Evolutionary conservation across 2,888 invertebrate genomes (phyloP).

Genomic region (Gastracanthus pulcherrimus): DNA sequence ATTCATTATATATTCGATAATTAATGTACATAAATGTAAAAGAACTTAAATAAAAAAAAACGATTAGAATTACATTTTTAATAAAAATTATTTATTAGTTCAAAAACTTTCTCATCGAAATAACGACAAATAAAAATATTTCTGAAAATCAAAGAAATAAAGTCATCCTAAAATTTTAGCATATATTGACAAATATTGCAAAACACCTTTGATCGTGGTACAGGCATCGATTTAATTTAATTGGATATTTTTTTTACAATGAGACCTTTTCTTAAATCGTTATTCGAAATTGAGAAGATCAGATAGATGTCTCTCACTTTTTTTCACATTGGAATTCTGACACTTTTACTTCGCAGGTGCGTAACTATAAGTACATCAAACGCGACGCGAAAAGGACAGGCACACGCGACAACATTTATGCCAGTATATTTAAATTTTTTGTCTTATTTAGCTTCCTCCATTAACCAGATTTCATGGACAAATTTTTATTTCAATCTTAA

Average conservation of each 20-base stretch:
- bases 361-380: constrained; percentile 61
- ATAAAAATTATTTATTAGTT: constrained; percentile 44
- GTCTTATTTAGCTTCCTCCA: not conserved
- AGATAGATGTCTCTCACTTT: not conserved
- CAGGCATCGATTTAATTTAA: constrained; percentile 14
- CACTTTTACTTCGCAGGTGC: constrained; percentile 35
- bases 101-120: constrained; percentile 23
- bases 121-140: constrained; percentile 43
- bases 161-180: constrained; percentile 32
- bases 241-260: constrained; percentile 31
- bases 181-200: constrained; percentile 38
- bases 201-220: constrained; percentile 21
- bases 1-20: not conserved
- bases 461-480: constrained; percentile 38
- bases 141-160: constrained; percentile 23
- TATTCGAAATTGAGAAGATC: constrained; percentile 26
- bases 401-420: constrained; percentile 56
- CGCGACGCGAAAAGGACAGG: constrained; percentile 53
- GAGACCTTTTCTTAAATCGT: constrained; percentile 25
- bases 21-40: not conserved
- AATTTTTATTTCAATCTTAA: constrained; percentile 36
- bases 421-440: constrained; percentile 55
- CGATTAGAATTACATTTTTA: constrained; percentile 14
- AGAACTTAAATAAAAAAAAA: not conserved
- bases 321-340: constrained; percentile 29